Evolutionary conservation across 2,888 invertebrate species (phyloP).

Genomic region (Spilosoma lubricipeda): DNA sequence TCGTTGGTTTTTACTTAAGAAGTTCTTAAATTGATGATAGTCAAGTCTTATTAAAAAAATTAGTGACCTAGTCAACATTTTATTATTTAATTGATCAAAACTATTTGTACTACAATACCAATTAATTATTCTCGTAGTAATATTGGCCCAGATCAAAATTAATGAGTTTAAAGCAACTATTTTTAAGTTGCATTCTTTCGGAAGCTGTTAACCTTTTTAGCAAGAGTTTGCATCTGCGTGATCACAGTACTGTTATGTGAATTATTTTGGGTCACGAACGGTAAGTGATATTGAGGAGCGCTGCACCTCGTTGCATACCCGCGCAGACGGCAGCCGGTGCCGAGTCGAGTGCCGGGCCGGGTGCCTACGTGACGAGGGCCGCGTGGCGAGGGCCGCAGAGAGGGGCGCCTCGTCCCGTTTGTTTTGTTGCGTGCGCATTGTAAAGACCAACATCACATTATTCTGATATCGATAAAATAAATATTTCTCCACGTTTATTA

Average conservation of each 20-base stretch:
- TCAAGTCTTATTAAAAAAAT: not conserved
- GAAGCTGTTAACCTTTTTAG: constrained; percentile 36
- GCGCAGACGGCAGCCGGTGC: constrained; percentile 7
- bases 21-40: not conserved
- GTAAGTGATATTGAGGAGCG: constrained; percentile 30
- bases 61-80: not conserved
- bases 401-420: constrained; percentile 68
- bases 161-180: not conserved
- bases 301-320: not conserved
- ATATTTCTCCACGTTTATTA: not conserved
- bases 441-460: constrained; percentile 40
- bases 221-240: constrained; percentile 28
- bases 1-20: not conserved
- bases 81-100: not conserved
- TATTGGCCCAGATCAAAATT: not conserved
- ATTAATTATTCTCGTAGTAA: not conserved
- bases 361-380: constrained; percentile 84
- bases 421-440: constrained; percentile 76
- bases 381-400: constrained; percentile 72
- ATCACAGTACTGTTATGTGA: constrained; percentile 29
- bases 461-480: constrained; percentile 47
- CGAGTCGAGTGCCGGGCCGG: constrained; percentile 50
- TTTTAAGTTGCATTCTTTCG: constrained; percentile 22
- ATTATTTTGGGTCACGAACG: constrained; percentile 51
- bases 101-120: not conserved